Base-by-base conservation (phyloP, 2,888 invertebrate species). In the Drosophila niveifrons region DNA sequence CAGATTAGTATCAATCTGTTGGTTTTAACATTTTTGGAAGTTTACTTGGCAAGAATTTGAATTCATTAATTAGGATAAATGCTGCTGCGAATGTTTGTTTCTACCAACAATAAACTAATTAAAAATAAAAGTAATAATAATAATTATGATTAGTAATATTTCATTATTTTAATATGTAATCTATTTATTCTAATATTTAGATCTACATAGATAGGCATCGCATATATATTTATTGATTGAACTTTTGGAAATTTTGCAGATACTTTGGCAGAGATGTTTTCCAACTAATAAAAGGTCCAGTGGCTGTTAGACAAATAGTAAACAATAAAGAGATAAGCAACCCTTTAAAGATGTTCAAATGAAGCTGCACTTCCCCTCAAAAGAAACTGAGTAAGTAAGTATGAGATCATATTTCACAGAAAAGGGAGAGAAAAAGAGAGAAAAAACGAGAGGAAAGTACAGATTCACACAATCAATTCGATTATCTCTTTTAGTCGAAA, bases 401-500 rank as follows among this genome's bases (percentile, higher is more conserved):
- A 53, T 66, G 69, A 87, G 85, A 82, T 82, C 85, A 79, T 76
- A 47, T 87, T 82, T 82, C 67, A 36, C 9, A 23, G 4, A 23
- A 23, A 23, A 23, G 10, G n/a, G 17, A 50, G 36, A 18, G 44
- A 31, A 11, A 41, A 8, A 51, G 36, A 11, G 4, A 8, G 2
- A 39, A 39, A 41, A n/a, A 39, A 0, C 6, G 3, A 10, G 48
- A 17, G 36, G 7, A 28, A 36, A 48, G 36, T 17, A 59, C 53
- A 61, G 52, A 41, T 31, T 28, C 53, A 51, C 28, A 72, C 52
- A 68, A 63, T 58, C 56, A 65, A 59, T 52, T 44, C 68, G 73
- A 75, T 72, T 80, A 83, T 78, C 75, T 70, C 23, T 23, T 23
- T 23, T 23, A 23, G 23, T 6, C 23, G 23, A 23, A 23, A 23